A percentile compares a stretch with the other conserved stretches of the same genome.
phyloP scores from a whole-genome alignment of 2,888 invertebrate genomes.

The Callyntrura sp. region DNA sequence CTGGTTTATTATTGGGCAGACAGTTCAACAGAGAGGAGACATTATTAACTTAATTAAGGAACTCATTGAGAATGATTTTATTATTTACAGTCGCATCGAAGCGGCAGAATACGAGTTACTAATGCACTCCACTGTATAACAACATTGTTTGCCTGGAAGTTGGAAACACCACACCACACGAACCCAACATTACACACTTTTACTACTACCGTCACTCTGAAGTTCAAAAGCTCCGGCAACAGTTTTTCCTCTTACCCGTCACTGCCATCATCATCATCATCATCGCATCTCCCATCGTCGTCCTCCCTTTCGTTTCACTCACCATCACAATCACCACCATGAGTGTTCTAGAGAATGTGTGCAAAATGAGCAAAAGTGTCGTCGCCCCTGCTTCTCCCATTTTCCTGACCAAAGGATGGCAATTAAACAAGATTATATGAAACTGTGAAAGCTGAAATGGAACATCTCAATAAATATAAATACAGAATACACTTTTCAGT shows the following conservation, averaged over 20 bases:
- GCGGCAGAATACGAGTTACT: constrained; percentile 45
- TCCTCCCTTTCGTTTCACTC: constrained; percentile 36
- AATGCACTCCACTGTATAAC: constrained; percentile 28
- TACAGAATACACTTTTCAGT: constrained; percentile 46
- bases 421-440: constrained; percentile 71
- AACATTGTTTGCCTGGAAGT: constrained; percentile 35
- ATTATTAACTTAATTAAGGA: constrained; percentile 76
- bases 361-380: constrained; percentile 50
- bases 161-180: neutral
- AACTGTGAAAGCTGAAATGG: constrained; percentile 45
- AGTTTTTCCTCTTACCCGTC: constrained; percentile 39
- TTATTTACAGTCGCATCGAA: constrained; percentile 47
- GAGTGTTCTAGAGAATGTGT: neutral
- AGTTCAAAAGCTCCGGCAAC: constrained; percentile 48
- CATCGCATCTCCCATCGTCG: too few species aligned
- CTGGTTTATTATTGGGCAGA: constrained; percentile 1
- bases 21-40: constrained; percentile 64
- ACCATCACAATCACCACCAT: constrained; percentile 11
- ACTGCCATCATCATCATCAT: constrained; percentile 15
- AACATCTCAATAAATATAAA: constrained; percentile 48
- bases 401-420: constrained; percentile 69
- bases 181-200: constrained; percentile 3
- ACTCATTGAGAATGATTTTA: constrained; percentile 74
- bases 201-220: neutral
- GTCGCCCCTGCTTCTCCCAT: constrained; percentile 53